A percentile compares a stretch with the other conserved stretches of the same genome.
Conservation (phyloP, 2,113 vertebrate genomes). For the Triplophysa dalaica region DNA sequence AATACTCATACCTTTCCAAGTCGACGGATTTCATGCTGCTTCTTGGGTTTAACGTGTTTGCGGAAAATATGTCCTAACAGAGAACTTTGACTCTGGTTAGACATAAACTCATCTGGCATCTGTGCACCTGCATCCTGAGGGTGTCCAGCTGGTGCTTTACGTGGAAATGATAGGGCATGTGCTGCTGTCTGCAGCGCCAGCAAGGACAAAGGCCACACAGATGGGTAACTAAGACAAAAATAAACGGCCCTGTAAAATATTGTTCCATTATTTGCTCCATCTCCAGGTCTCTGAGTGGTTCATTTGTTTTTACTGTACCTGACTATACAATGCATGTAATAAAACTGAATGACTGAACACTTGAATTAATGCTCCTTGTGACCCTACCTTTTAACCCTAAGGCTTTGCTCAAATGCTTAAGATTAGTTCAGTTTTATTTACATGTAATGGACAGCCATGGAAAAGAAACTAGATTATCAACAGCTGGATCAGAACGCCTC, state of each 20-base stretch:
- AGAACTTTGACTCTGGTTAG: constrained; percentile 84
- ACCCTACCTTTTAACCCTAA: too few species aligned
- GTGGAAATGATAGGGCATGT: constrained; percentile 76
- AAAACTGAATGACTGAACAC: too few species aligned
- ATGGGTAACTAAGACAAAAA: constrained; percentile 71
- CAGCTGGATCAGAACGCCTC: too few species aligned
- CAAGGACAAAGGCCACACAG: constrained; percentile 86
- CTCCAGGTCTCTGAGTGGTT: too few species aligned
- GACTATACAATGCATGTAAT: too few species aligned
- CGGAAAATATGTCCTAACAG: constrained; percentile 82
- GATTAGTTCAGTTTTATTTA: too few species aligned
- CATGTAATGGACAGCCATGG: too few species aligned
- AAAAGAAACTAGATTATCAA: too few species aligned
- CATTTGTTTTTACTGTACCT: not conserved
- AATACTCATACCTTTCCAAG: constrained; percentile 76
- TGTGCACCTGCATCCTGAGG: not conserved
- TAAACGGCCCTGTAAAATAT: not conserved
- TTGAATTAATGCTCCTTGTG: too few species aligned
- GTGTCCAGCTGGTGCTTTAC: constrained; percentile 47
- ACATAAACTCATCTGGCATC: constrained; percentile 76
- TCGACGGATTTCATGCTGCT: constrained; percentile 87
- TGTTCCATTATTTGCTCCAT: not conserved
- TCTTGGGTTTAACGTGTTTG: constrained; percentile 91
- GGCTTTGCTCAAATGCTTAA: too few species aligned
- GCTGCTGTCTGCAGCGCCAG: constrained; percentile 81